A percentile compares a stretch with the other conserved stretches of the same genome.
Evolutionary conservation across 2,888 invertebrate genomes (phyloP).

Genomic region (Pyrrhosoma nymphula): DNA sequence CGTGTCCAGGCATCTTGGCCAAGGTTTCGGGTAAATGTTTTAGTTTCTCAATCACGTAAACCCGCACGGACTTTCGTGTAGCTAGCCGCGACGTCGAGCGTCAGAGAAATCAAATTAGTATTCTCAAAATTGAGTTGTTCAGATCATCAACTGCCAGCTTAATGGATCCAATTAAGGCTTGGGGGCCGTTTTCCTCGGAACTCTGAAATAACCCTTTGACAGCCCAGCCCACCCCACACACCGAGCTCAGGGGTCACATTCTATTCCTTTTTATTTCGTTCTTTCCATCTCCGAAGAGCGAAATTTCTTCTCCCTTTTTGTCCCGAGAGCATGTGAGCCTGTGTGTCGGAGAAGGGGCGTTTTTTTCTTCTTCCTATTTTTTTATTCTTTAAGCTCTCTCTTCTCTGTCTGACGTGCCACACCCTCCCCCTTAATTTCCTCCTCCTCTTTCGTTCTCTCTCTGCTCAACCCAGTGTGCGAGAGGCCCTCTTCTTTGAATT

Average conservation of each 20-base stretch:
- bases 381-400: not conserved
- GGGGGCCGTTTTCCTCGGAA: not conserved
- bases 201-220: conserved; percentile 3
- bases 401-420: not conserved
- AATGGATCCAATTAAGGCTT: conserved; percentile 10
- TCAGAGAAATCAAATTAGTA: not conserved
- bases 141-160: not conserved
- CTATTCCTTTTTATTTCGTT: not conserved
- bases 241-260: not conserved
- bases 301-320: not conserved
- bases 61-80: not conserved
- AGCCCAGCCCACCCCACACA: not conserved
- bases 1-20: no score
- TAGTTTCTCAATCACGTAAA: no score
- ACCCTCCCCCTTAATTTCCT: not conserved
- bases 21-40: no score
- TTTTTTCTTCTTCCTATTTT: not conserved
- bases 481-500: not conserved
- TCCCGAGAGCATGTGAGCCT: not conserved
- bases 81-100: not conserved
- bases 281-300: not conserved
- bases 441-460: not conserved
- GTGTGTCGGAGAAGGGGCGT: not conserved
- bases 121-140: not conserved
- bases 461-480: not conserved